Evolutionary conservation across 23 tunicate species (phyloP).

Genomic region (Ciona savignyi): DNA sequence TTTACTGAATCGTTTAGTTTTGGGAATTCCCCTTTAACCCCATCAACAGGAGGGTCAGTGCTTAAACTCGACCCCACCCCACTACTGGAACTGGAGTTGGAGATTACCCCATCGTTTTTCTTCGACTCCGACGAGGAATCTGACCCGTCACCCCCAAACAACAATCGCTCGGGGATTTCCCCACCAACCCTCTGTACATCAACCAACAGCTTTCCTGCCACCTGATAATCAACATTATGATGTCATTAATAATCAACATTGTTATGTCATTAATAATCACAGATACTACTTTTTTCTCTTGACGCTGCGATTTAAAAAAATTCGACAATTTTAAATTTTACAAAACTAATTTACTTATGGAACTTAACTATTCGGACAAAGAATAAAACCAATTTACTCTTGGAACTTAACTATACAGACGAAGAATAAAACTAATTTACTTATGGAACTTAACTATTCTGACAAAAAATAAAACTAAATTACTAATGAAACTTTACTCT

Average conservation of each 20-base stretch:
- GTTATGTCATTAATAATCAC: background rate
- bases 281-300: too few relatives aligned
- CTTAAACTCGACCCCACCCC: conserved; percentile 78
- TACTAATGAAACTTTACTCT: too few relatives aligned
- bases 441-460: too few relatives aligned
- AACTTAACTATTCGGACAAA: too few relatives aligned
- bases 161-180: conserved; percentile 30
- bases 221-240: conserved; percentile 24
- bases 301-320: too few relatives aligned
- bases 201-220: conserved; percentile 74
- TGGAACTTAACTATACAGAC: too few relatives aligned
- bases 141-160: conserved; percentile 16
- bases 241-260: background rate
- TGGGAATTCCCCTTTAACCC: conserved; percentile 2
- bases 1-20: conserved; percentile 12
- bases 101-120: conserved; percentile 9
- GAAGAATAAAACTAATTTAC: too few relatives aligned
- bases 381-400: too few relatives aligned
- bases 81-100: conserved; percentile 50
- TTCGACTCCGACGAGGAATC: background rate
- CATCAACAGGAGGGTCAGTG: conserved; percentile 47
- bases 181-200: conserved; percentile 49
- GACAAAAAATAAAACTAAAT: too few relatives aligned
- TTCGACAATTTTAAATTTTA: too few relatives aligned
- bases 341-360: too few relatives aligned